Evolutionary conservation across 1,140 invertebrate genomes (phyloP), one percentile per base, ranked within the genome.

Genomic region (Phocides pigmalion): DNA sequence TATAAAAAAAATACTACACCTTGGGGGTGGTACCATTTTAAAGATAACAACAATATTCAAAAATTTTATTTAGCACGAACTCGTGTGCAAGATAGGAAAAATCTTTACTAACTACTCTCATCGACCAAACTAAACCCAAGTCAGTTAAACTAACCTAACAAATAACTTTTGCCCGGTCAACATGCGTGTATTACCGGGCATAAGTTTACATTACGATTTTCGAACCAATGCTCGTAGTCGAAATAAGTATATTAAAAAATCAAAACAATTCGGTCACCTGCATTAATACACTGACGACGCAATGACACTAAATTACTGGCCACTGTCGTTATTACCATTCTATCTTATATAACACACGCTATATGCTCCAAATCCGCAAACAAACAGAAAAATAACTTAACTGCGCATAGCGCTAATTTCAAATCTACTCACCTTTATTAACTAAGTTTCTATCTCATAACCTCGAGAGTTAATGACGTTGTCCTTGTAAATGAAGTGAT

Each of bases 261-360:
- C 2, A 28, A 28, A 28, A 8, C 1, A 28, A 2, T 28, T 8
- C 1, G 28, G 9, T 81, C 71, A 84, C 84, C 84, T 87, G 76
- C 44, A 54, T 64, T 68, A n/a, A 74, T 20, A 42, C 71, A 53
- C 20, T 50, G 51, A 20, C 62, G 72, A 42, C 70, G 76, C 50
- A 81, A 64, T 50, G 76, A 66, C 69, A 59, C 67, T 47, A 73
- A 58, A 72, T 51, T 71, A 56, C 66, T 61, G 59, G 64, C 58
- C 56, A 84, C 64, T 54, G 76, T 72, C 62, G 81, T 64, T 66
- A 83, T 70, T 65, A 83, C 58, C 83, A 86, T 87, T 50, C 44
- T 85, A 22, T 66, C 70, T 84, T 88, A 88, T 62, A 82, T 86
- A 84, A 83, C 56, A 66, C 28, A 62, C 25, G 32, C 28, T 51